Evolutionary conservation across 2,888 invertebrate genomes (phyloP).

Genomic region (Pycnomerus fuliginosus): DNA sequence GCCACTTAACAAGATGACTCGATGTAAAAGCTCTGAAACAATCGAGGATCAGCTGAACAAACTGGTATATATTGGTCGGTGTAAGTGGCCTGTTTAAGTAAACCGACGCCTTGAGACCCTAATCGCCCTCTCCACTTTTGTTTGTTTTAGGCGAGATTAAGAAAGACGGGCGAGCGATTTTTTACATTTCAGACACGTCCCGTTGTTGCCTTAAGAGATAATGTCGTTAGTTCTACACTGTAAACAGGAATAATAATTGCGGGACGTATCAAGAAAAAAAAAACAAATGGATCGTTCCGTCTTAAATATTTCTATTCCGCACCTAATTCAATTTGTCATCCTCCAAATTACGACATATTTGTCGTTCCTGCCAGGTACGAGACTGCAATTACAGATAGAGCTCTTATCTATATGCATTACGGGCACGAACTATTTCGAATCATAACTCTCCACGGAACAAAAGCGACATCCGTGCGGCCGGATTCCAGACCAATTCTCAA

Average conservation of each 20-base stretch:
- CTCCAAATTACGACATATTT: too few species aligned
- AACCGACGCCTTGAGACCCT: slow-evolving; percentile 14
- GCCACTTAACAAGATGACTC: slow-evolving; percentile 85
- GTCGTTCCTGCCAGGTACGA: too few species aligned
- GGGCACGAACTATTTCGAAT: slow-evolving; percentile 23
- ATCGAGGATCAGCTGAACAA: slow-evolving; percentile 39
- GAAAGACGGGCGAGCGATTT: slow-evolving; percentile 2
- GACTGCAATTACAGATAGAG: slow-evolving; percentile 28
- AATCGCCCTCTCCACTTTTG: slow-evolving; percentile 8
- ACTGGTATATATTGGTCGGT: slow-evolving; percentile 22
- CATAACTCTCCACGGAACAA: slow-evolving; percentile 13
- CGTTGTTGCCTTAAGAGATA: slow-evolving; percentile 11
- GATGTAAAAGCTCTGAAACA: slow-evolving; percentile 78
- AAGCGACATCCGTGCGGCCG: not conserved
- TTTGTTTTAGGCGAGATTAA: slow-evolving; percentile 13
- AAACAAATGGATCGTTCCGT: too few species aligned
- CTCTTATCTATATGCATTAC: slow-evolving; percentile 26
- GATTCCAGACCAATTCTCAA: not conserved
- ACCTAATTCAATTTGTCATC: too few species aligned
- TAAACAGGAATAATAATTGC: too few species aligned
- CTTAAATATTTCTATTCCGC: too few species aligned
- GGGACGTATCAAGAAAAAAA: too few species aligned
- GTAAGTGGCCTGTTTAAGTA: slow-evolving; percentile 16
- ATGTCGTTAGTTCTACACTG: too few species aligned
- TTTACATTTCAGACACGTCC: slow-evolving; percentile 9